These are phyloP conservation scores for Diplodus sargus DNA, from an alignment of 2,797 vertebrate genomes.

Conservation along the genomic window DNA sequence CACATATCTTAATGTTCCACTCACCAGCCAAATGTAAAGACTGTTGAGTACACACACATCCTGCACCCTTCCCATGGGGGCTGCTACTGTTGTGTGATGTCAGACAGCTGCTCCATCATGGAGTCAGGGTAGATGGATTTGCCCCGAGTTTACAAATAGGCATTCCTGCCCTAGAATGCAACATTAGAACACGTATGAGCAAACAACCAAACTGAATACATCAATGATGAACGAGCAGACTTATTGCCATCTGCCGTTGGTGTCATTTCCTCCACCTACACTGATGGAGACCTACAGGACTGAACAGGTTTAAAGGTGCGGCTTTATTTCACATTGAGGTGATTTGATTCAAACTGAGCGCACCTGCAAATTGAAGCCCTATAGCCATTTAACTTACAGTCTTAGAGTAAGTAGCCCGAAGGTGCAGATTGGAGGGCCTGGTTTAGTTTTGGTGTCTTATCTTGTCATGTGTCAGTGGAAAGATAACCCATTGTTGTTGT, in stretches of 20 bases:
- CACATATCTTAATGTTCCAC: too few species aligned
- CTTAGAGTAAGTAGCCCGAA: conserved; percentile 18
- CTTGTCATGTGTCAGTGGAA: not conserved
- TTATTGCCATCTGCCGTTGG: not conserved
- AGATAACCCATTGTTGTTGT: not conserved
- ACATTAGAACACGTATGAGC: too few species aligned
- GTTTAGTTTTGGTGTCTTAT: not conserved
- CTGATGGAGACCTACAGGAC: conserved; percentile 25
- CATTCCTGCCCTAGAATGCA: too few species aligned
- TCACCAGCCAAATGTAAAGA: too few species aligned
- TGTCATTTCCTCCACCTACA: not conserved
- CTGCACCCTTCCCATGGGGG: too few species aligned
- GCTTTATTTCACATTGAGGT: conserved; percentile 1
- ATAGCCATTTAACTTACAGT: conserved; percentile 11
- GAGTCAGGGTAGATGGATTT: too few species aligned
- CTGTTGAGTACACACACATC: too few species aligned
- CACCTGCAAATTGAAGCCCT: conserved; percentile 18
- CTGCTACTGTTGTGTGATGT: too few species aligned
- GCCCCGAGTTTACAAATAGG: too few species aligned
- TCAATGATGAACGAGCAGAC: too few species aligned
- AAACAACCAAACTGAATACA: too few species aligned
- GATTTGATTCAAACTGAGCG: conserved; percentile 27
- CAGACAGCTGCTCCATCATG: too few species aligned
- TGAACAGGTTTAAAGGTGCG: conserved; percentile 39
- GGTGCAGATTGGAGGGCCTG: not conserved